These are phyloP conservation scores for Solea senegalensis DNA, from an alignment of 2,113 vertebrate genomes.

Conservation along the genomic window DNA sequence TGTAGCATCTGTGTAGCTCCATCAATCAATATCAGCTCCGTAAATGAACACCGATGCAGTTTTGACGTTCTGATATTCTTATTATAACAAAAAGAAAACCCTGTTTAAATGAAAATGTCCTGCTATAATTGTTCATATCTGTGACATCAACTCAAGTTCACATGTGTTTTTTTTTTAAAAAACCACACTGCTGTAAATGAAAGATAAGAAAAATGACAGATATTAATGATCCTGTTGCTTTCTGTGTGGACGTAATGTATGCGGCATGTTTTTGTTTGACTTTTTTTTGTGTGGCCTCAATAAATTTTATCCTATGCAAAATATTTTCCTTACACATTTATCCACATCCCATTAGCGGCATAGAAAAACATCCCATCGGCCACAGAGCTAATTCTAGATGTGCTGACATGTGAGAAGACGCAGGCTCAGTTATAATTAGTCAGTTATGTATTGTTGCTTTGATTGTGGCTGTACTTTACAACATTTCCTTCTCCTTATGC, in stretches of 20 bases:
- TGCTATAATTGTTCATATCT: slow-evolving; percentile 3
- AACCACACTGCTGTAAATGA: background rate
- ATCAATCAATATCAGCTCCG: background rate
- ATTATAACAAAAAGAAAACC: background rate
- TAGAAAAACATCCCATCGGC: slow-evolving; percentile 21
- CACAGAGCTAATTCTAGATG: slow-evolving; percentile 4
- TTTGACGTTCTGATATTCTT: background rate
- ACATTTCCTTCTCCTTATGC: too few species aligned
- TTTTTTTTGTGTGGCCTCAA: background rate
- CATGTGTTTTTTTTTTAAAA: too few species aligned
- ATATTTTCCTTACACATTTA: slow-evolving; percentile 15
- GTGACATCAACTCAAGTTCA: background rate
- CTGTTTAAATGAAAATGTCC: background rate
- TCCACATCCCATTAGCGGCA: slow-evolving; percentile 10
- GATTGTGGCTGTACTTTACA: too few species aligned
- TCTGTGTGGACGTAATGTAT: background rate
- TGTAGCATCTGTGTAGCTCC: background rate
- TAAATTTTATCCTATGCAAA: slow-evolving; percentile 14
- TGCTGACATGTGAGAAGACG: background rate
- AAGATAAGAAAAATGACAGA: background rate
- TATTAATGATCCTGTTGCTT: background rate
- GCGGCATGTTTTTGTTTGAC: background rate
- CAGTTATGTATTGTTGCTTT: background rate
- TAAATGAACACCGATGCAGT: background rate
- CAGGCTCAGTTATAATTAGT: background rate